Conservation (phyloP, 2,113 vertebrate species). For the Phrynocephalus versicolor region DNA sequence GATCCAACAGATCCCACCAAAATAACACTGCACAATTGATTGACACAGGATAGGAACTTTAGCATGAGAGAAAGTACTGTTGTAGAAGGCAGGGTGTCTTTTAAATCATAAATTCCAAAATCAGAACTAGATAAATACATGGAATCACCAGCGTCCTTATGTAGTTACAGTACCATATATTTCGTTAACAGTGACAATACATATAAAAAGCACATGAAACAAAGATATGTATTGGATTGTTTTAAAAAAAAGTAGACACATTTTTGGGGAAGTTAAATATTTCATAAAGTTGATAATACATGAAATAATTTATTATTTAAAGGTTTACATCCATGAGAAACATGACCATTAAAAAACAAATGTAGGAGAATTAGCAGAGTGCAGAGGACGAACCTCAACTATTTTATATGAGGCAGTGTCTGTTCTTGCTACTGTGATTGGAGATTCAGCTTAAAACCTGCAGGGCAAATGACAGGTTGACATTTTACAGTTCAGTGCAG, state of each 20-base stretch:
- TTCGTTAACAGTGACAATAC: no score
- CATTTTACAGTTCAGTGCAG: slow-evolving; percentile 20
- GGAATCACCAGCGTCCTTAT: background rate
- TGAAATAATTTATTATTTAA: slow-evolving; percentile 43
- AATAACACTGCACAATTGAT: background rate
- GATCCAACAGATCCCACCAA: background rate
- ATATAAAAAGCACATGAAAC: background rate
- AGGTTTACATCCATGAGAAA: slow-evolving; percentile 43
- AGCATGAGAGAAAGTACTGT: background rate
- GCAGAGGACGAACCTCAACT: background rate
- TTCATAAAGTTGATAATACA: slow-evolving; percentile 44
- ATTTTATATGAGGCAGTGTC: background rate
- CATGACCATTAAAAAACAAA: slow-evolving; percentile 16
- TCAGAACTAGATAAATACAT: background rate
- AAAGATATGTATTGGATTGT: background rate
- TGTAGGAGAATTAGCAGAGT: background rate
- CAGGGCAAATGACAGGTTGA: slow-evolving; percentile 28
- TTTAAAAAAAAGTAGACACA: slow-evolving; percentile 11
- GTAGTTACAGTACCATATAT: no score
- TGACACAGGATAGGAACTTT: background rate
- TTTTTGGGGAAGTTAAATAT: background rate
- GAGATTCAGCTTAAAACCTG: slow-evolving; percentile 58
- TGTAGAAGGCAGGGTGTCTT: background rate
- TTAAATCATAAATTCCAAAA: background rate
- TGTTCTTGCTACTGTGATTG: slow-evolving; percentile 30